Base-by-base conservation (phyloP, 2,888 invertebrate species). In the Agrenia bidenticulata region DNA sequence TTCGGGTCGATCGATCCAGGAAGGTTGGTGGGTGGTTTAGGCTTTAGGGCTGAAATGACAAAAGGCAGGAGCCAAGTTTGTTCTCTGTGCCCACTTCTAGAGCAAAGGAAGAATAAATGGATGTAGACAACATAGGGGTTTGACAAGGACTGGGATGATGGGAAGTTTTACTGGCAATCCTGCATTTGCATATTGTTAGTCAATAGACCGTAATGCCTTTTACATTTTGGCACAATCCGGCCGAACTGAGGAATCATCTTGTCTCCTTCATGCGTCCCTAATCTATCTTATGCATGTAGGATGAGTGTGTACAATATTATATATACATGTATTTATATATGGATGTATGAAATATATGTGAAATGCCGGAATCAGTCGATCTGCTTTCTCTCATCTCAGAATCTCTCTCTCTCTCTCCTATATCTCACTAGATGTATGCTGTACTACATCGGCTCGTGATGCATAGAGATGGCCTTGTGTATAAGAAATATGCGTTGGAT, bases 131-230 rank as follows among this genome's bases (percentile, higher is more conserved):
- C 21, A 51, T 19, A 26, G 62, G 62, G 56, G 56, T 56, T 62
- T 54, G 62, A 62, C 62, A 62, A 62, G 55, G 37, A 62, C 41
- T 62, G 41, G 27, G 21, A 56, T 62, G 54, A 54, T 64, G 64
- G 64, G 59, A 53, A 58, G 65, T 59, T 66, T 49, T 53, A 58
- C 61, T 59, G 58, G 62, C 57, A 62, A 63, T 61, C 57, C 65
- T 60, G 55, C 66, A 67, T 70, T 70, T 70, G 65, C 67, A 70
- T 70, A 68, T 67, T 70, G 66, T 65, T 65, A 70, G 66, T 66
- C 70, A 70, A 70, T 70, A 68, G 65, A 64, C 51, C 63, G 60
- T 66, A 51, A 64, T 64, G 67, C 58, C 53, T 63, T 58, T 66
- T 63, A 59, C 54, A 54, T 62, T 69, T 66, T 63, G 64, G 67